Percentiles rank a stretch among this genome's conserved stretches.
Conservation (phyloP, 2,888 invertebrate species). For the Cryptus armator region DNA sequence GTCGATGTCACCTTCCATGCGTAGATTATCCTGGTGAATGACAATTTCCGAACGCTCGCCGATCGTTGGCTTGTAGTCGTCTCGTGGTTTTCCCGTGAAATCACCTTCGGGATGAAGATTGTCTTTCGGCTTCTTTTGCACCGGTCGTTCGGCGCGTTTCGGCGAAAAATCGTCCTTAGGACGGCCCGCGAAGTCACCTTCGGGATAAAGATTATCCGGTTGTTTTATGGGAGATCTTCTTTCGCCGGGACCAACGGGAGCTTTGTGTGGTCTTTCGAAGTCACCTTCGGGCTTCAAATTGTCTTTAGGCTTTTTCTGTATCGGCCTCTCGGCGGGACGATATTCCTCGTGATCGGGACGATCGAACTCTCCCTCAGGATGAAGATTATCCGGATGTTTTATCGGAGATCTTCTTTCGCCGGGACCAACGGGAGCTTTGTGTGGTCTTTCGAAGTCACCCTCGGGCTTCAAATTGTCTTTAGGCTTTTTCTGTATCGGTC, state of each 20-base stretch:
- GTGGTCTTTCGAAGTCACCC: slow-evolving; percentile 86
- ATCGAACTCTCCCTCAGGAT: slow-evolving; percentile 82
- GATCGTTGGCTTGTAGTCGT: slow-evolving; percentile 79
- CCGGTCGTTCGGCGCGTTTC: slow-evolving; percentile 87
- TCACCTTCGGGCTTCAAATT: slow-evolving; percentile 88
- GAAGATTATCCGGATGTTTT: slow-evolving; percentile 86
- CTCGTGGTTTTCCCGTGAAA: slow-evolving; percentile 80
- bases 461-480: slow-evolving; percentile 87
- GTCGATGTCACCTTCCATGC: slow-evolving; percentile 88
- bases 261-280: slow-evolving; percentile 86
- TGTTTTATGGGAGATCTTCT: slow-evolving; percentile 82
- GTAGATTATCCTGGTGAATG: slow-evolving; percentile 89
- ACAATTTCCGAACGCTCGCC: slow-evolving; percentile 89
- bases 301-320: slow-evolving; percentile 86
- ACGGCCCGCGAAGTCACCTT: slow-evolving; percentile 87
- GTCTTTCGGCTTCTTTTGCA: slow-evolving; percentile 86
- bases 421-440: slow-evolving; percentile 84
- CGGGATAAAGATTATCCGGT: slow-evolving; percentile 86
- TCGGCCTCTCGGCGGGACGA: slow-evolving; percentile 86
- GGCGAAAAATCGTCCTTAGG: slow-evolving; percentile 87
- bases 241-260: slow-evolving; percentile 87
- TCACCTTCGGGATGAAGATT: slow-evolving; percentile 87
- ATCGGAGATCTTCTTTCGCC: slow-evolving; percentile 85
- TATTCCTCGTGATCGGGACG: slow-evolving; percentile 85
- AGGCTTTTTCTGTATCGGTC: slow-evolving; percentile 88